Conservation (phyloP, 1,140 invertebrate genomes). For the Dryas iulia region DNA sequence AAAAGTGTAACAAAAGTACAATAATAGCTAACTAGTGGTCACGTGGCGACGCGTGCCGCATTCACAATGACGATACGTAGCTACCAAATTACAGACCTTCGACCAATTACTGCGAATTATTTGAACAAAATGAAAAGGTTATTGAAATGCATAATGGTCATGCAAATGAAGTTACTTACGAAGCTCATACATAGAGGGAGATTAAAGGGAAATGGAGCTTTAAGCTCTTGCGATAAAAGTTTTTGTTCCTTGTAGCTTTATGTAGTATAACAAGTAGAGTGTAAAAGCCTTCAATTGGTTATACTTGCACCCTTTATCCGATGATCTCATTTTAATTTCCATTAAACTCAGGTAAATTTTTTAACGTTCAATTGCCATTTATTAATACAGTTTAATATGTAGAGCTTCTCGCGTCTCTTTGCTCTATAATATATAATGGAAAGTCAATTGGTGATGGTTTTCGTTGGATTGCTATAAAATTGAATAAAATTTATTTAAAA, state of each 20-base stretch:
- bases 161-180: slow-evolving; percentile 40
- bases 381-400: slow-evolving; percentile 5
- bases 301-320: slow-evolving; percentile 1
- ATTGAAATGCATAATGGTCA: slow-evolving; percentile 37
- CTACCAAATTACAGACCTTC: slow-evolving; percentile 43
- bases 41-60: slow-evolving; percentile 39
- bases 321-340: slow-evolving; percentile 2
- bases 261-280: background rate
- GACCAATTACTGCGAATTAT: slow-evolving; percentile 49
- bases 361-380: slow-evolving; percentile 1
- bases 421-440: background rate
- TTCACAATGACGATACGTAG: slow-evolving; percentile 34
- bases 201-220: background rate
- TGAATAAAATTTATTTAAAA: background rate
- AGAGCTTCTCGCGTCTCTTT: background rate
- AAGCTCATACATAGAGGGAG: slow-evolving; percentile 5
- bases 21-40: slow-evolving; percentile 42
- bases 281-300: slow-evolving; percentile 4
- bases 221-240: background rate
- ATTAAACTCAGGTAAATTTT: slow-evolving; percentile 2
- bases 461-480: background rate
- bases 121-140: slow-evolving; percentile 44
- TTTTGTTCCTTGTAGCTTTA: background rate
- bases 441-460: background rate
- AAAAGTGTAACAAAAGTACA: slow-evolving; percentile 34